Conservation (phyloP, 2,888 invertebrate genomes). For the Mongoloraphidia duomilia region DNA sequence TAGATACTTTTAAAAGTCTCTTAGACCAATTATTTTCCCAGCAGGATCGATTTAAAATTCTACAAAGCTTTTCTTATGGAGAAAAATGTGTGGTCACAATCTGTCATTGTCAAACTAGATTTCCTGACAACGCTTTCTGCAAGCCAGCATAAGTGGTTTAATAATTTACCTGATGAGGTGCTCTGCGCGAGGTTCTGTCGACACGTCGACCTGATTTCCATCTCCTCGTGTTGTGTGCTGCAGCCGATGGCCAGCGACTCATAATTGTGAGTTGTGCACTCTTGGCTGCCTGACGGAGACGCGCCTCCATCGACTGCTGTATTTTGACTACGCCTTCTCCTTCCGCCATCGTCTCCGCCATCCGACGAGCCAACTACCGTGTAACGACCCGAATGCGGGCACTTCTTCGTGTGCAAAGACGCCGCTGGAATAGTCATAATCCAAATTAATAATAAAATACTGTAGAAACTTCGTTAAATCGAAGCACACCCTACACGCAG, state of each 20-base stretch:
- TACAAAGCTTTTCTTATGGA: too few species aligned
- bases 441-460: too few species aligned
- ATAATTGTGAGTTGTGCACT: constrained; percentile 37
- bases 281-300: constrained; percentile 18
- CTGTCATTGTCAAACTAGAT: too few species aligned
- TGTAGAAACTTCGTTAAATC: too few species aligned
- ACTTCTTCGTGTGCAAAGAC: constrained; percentile 43
- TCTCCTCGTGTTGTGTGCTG: constrained; percentile 36
- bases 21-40: too few species aligned
- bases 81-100: too few species aligned
- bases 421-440: constrained; percentile 36
- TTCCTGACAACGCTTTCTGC: too few species aligned
- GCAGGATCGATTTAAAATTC: too few species aligned
- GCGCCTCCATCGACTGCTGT: constrained; percentile 16
- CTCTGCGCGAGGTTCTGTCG: constrained; percentile 24
- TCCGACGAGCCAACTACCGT: constrained; percentile 35
- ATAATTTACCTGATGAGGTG: not conserved
- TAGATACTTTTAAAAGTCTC: too few species aligned
- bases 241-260: constrained; percentile 46
- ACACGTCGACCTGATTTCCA: constrained; percentile 46
- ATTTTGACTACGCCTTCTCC: constrained; percentile 37
- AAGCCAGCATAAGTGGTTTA: too few species aligned
- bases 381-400: constrained; percentile 56
- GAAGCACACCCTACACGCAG: too few species aligned
- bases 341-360: constrained; percentile 18